phyloP scores from a whole-genome alignment of 2,113 vertebrate genomes.

The Bubalus kerabau region DNA sequence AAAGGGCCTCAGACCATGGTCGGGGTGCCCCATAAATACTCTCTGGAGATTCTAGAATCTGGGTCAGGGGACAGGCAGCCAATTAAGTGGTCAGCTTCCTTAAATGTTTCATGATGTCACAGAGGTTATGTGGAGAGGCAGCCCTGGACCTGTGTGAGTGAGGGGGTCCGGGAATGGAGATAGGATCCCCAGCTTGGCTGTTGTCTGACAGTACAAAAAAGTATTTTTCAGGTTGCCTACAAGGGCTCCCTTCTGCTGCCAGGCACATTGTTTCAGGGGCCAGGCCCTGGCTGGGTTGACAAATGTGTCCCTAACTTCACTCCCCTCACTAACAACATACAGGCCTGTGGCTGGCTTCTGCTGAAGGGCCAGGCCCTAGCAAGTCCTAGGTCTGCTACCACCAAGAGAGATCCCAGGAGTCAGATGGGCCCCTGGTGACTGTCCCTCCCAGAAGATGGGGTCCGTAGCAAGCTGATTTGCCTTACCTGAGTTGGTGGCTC shows the following conservation, averaged over 20 bases:
- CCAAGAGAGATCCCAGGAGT: neutral
- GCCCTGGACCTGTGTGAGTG: neutral
- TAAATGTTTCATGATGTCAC: neutral
- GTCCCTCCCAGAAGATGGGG: neutral
- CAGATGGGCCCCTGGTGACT: neutral
- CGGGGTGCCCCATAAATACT: neutral
- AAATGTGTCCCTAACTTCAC: neutral
- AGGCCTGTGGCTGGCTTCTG: too few relatives aligned
- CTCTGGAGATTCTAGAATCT: neutral
- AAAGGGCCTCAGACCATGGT: neutral
- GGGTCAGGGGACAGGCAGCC: neutral
- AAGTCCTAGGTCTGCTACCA: neutral
- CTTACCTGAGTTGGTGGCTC: neutral
- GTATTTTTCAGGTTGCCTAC: neutral
- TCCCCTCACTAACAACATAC: too few relatives aligned
- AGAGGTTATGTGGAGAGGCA: neutral
- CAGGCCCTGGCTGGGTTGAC: neutral
- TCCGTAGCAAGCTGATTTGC: neutral
- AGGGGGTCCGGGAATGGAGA: neutral
- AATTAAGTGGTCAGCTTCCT: neutral
- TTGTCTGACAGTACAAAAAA: neutral
- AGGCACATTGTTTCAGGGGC: neutral
- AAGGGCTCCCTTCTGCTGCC: neutral
- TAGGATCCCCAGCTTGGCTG: neutral
- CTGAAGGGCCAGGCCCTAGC: neutral